A percentile compares a stretch with the other conserved stretches of the same genome.
Evolutionary conservation across 2,797 vertebrate species (phyloP).

Genomic region (Microctenopoma stevenorrisi): DNA sequence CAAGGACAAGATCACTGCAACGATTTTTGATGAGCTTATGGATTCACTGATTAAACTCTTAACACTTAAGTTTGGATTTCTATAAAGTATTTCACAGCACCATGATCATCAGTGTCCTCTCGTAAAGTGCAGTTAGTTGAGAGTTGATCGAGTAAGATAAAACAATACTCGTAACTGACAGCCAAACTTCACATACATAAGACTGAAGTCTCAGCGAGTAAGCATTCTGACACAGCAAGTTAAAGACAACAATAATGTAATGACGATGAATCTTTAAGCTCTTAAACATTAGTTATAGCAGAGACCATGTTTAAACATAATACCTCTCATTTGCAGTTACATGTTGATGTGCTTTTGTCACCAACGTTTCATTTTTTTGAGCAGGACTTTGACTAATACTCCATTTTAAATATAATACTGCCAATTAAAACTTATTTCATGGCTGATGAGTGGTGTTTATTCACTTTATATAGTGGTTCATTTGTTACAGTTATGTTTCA

Average conservation of each 20-base stretch:
- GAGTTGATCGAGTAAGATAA: no score
- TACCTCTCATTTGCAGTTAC: no score
- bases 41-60: constrained; percentile 31
- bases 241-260: background rate
- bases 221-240: background rate
- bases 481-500: background rate
- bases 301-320: background rate
- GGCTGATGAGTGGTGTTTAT: background rate
- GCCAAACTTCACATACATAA: background rate
- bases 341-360: background rate
- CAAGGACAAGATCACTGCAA: constrained; percentile 50
- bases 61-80: constrained; percentile 20
- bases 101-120: background rate
- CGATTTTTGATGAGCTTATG: constrained; percentile 46
- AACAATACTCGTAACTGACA: no score
- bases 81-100: constrained; percentile 3
- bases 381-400: background rate
- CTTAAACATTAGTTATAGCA: background rate
- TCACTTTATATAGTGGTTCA: background rate
- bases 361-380: background rate
- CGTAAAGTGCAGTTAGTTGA: background rate
- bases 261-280: background rate
- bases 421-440: background rate
- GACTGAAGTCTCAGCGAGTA: background rate
- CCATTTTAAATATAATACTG: background rate